Base-by-base conservation (phyloP, 2,113 vertebrate species). In the Pachycephala philippinensis region DNA sequence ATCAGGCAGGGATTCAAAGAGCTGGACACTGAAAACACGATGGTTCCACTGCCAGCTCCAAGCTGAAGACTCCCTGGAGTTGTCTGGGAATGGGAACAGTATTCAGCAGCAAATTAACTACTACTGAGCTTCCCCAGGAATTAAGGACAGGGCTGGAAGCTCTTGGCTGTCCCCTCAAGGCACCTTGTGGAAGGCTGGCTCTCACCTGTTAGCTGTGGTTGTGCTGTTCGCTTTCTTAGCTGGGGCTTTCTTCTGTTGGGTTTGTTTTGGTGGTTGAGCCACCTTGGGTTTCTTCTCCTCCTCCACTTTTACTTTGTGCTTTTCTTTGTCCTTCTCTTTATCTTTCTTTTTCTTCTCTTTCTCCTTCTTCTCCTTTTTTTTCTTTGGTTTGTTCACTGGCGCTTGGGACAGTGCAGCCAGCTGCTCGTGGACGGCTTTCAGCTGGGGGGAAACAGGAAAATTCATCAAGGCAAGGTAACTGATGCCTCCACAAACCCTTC, bases 301-400 rank as follows among this genome's bases (percentile, higher is more conserved):
- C 93, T 99, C 99, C 1, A 94, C 30, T 84, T 97, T 98, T 64
- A 88, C 92, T 97, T 98, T 98, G 96, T 98, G 98, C 97, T 98
- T 97, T 66, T 98, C 98, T 80, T 98, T 98, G 27, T 98, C 98
- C 28, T 98, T 99, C 37, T 98, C 96, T 87, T 99, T 99, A 66
- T 98, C 98, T 86, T 98, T 98, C 95, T 98, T 98, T 53, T 98
- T 97, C 93, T 98, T 98, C 85, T 98, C 98, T 49, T 98, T 99
- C 60, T 99, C 99, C 86, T 99, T 99, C 97, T 99, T 99, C 96
- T 99, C 98, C 61, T 98, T 99, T 91, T 98, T 99, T 97, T 98
- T 99, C 98, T 99, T 99, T 97, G 99, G 98, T 98, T 99, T 99
- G 94, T 98, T 99, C 84, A 98, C 98, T 0, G 99, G 99, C 1